Evolutionary conservation across 1,140 invertebrate species (phyloP).

Genomic region (Steinernema feltiae): DNA sequence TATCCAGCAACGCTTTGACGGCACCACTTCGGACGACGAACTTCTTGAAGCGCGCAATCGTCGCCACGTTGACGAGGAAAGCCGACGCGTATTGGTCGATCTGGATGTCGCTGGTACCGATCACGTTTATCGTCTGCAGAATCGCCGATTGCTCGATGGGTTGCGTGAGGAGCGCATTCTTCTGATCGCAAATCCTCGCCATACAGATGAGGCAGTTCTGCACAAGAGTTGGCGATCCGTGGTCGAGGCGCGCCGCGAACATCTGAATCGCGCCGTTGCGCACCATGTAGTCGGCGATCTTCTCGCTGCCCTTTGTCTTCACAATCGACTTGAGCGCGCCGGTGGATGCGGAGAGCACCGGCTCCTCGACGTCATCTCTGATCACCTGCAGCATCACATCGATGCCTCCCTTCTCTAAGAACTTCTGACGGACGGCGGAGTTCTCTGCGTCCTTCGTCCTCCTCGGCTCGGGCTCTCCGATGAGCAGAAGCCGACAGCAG

Average conservation of each 20-base stretch:
- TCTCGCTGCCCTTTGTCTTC: neutral
- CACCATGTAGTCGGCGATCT: neutral
- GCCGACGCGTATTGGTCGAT: neutral
- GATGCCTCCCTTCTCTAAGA: neutral
- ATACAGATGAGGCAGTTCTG: conserved; percentile 1
- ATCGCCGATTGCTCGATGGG: neutral
- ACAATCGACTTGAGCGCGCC: neutral
- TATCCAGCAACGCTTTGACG: neutral
- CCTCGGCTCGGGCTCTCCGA: neutral
- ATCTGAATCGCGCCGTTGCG: neutral
- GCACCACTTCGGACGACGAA: neutral
- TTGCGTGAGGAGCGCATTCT: neutral
- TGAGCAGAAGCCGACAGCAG: neutral
- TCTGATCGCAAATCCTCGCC: neutral
- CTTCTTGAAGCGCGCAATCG: neutral
- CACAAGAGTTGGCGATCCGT: neutral
- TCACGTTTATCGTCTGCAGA: neutral
- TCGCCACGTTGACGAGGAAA: neutral
- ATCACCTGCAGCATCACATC: neutral
- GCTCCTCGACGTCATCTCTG: neutral
- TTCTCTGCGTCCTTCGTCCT: neutral
- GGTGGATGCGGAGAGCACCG: neutral
- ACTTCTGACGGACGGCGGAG: neutral
- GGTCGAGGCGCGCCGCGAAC: neutral
- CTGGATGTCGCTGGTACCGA: neutral